These are phyloP conservation scores for Mayetiola destructor DNA, from an alignment of 2,888 invertebrate genomes.

Conservation along the genomic window DNA sequence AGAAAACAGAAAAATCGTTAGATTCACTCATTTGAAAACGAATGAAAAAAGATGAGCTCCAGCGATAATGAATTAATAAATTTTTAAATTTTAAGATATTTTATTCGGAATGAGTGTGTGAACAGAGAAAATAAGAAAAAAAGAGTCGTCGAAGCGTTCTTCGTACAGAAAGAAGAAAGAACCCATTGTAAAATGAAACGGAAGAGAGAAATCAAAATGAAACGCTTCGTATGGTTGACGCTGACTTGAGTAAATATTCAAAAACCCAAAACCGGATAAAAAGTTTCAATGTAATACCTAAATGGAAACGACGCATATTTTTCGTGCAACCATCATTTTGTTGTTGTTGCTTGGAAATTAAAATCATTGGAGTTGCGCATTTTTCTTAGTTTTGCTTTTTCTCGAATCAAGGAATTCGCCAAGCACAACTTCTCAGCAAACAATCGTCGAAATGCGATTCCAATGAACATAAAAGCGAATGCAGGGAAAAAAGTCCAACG, in stretches of 20 bases:
- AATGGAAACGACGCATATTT: constrained; percentile 2
- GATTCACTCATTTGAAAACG: not conserved
- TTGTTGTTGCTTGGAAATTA: not conserved
- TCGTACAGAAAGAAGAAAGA: too few relatives aligned
- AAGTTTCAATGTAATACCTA: constrained; percentile 3
- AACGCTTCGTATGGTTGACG: too few relatives aligned
- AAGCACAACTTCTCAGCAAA: too few relatives aligned
- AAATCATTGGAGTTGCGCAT: constrained; percentile 1
- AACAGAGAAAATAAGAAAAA: not conserved
- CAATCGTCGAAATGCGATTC: constrained; percentile 1
- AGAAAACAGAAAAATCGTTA: not conserved
- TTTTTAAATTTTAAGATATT: constrained; percentile 4
- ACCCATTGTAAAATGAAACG: not conserved
- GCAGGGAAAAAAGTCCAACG: too few relatives aligned
- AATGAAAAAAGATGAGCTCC: not conserved
- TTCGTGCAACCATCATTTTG: not conserved
- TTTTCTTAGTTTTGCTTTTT: not conserved
- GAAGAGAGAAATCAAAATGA: not conserved
- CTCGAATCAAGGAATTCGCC: not conserved
- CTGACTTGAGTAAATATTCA: not conserved
- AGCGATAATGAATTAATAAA: constrained; percentile 10
- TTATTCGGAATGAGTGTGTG: not conserved
- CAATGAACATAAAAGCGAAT: not conserved
- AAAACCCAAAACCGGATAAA: constrained; percentile 5
- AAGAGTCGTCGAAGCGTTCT: too few relatives aligned